Evolutionary conservation across 2,797 vertebrate species (phyloP).

Genomic region (Myotis vivesi): DNA sequence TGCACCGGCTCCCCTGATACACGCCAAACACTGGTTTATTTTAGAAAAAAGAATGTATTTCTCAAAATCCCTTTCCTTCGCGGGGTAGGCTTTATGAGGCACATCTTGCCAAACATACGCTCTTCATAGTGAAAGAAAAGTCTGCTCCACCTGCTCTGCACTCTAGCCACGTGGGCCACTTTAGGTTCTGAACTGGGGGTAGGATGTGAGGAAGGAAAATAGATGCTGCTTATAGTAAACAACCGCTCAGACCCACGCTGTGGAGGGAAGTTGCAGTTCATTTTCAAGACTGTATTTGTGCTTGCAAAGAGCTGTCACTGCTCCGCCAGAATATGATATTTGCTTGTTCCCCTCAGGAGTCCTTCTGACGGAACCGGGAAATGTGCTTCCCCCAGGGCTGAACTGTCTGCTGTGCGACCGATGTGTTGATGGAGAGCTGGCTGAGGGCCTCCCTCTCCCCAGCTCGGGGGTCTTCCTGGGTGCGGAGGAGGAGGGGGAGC

Average conservation of each 20-base stretch:
- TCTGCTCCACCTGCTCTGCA: background rate
- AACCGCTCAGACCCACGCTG: background rate
- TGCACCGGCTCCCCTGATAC: background rate
- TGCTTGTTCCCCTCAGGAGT: conserved; percentile 13
- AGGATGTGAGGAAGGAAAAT: background rate
- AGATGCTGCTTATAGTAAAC: background rate
- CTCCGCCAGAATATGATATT: conserved; percentile 12
- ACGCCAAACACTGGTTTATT: conserved; percentile 74
- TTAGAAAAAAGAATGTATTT: conserved; percentile 62
- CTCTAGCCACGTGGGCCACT: background rate
- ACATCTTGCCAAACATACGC: background rate
- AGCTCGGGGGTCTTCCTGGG: background rate
- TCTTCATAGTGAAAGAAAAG: conserved; percentile 2
- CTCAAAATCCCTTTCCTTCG: conserved; percentile 36
- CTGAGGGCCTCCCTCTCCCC: background rate
- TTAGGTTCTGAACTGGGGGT: background rate
- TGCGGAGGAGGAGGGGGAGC: background rate
- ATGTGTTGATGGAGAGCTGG: background rate
- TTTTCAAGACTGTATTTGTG: conserved; percentile 20
- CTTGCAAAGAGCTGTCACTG: background rate
- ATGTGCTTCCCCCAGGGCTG: background rate
- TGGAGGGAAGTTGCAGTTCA: background rate
- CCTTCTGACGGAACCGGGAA: conserved; percentile 43
- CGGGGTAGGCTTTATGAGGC: background rate
- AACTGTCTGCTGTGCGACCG: background rate